Evolutionary conservation across 2,797 vertebrate genomes (phyloP).

Genomic region (Trichosurus vulpecula): DNA sequence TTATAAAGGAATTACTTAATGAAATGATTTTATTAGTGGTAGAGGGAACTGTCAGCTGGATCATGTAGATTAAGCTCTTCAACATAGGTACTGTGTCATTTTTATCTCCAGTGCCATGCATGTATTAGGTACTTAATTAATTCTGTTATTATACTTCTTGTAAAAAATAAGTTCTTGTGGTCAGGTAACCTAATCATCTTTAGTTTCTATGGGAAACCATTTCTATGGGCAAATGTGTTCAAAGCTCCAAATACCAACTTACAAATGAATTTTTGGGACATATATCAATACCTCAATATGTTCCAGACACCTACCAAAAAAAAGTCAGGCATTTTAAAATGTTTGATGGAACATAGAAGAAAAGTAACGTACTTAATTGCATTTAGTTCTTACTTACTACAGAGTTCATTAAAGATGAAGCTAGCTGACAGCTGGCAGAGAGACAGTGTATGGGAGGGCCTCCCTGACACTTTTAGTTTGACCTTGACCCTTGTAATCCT

Average conservation of each 20-base stretch:
- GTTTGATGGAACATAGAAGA: slow-evolving; percentile 41
- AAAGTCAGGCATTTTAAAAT: slow-evolving; percentile 54
- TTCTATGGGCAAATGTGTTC: slow-evolving; percentile 50
- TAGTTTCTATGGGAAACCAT: neutral
- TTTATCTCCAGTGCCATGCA: neutral
- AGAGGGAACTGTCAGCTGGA: neutral
- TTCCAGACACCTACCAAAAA: slow-evolving; percentile 55
- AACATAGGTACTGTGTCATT: neutral
- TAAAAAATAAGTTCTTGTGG: neutral
- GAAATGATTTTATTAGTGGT: neutral
- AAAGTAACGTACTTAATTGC: neutral
- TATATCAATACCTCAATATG: slow-evolving; percentile 36
- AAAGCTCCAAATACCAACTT: slow-evolving; percentile 43
- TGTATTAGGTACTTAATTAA: neutral
- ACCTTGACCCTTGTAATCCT: neutral
- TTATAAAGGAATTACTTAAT: neutral
- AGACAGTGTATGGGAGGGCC: neutral
- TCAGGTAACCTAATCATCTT: neutral
- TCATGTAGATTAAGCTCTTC: neutral
- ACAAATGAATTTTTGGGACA: slow-evolving; percentile 32
- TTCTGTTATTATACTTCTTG: neutral
- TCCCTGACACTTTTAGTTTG: neutral
- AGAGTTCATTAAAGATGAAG: slow-evolving; percentile 17
- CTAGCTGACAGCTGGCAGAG: neutral
- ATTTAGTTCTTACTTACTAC: slow-evolving; percentile 5